Conservation (phyloP, 2,113 vertebrate species). For the Poecile atricapillus region DNA sequence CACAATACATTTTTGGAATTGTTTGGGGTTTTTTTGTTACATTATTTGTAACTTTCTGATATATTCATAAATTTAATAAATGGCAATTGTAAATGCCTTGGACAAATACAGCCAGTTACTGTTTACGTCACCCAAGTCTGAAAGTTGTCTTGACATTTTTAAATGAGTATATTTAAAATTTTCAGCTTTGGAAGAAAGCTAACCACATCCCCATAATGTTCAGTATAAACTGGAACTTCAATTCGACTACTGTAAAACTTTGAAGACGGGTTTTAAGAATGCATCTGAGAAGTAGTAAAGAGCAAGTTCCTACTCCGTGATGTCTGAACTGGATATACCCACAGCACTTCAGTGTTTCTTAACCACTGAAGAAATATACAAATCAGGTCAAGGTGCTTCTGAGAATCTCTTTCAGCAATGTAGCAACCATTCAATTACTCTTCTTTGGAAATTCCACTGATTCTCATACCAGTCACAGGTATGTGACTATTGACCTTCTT, state of each 20-base stretch:
- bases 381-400: not conserved
- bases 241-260: not conserved
- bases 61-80: slow-evolving; percentile 32
- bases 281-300: not conserved
- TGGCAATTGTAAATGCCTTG: slow-evolving; percentile 13
- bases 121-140: not conserved
- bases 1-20: not conserved
- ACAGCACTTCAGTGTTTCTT: not conserved
- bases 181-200: not conserved
- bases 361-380: not conserved
- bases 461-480: not conserved
- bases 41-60: slow-evolving; percentile 20
- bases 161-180: not conserved
- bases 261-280: not conserved
- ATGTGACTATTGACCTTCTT: no score
- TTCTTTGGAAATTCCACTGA: not conserved
- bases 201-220: not conserved
- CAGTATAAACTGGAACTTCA: not conserved
- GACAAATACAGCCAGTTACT: not conserved
- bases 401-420: not conserved
- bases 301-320: not conserved
- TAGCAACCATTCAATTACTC: not conserved
- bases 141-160: not conserved
- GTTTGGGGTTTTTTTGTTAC: not conserved
- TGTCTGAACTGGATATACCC: not conserved